These are phyloP conservation scores for Lethenteron reissneri DNA, from an alignment of 2,113 vertebrate genomes.

Conservation along the genomic window DNA sequence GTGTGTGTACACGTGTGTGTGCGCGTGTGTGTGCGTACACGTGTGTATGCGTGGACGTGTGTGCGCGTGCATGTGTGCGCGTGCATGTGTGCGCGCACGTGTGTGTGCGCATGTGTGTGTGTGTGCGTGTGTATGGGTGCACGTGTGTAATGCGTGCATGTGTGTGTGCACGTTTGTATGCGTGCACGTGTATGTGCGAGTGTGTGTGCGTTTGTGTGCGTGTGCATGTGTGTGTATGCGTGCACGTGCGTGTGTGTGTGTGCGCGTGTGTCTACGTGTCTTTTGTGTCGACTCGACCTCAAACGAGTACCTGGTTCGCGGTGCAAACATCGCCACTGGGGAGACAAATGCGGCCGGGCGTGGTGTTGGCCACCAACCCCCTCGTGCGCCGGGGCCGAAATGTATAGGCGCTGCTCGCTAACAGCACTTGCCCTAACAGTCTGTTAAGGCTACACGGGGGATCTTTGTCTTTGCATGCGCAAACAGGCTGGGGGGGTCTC, in stretches of 20 bases:
- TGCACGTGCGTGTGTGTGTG: background rate
- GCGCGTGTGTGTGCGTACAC: background rate
- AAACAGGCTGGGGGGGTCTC: too few species aligned
- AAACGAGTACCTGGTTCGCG: too few species aligned
- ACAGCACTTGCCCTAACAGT: too few species aligned
- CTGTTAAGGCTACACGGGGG: too few species aligned
- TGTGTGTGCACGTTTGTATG: background rate
- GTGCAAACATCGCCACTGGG: too few species aligned
- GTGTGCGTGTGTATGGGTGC: background rate
- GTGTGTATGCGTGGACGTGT: background rate
- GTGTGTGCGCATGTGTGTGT: background rate
- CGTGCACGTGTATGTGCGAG: background rate
- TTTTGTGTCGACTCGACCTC: background rate
- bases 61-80: background rate
- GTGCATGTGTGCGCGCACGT: background rate
- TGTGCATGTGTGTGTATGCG: background rate
- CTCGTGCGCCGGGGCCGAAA: too few species aligned
- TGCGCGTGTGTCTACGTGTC: background rate
- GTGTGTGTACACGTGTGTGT: background rate
- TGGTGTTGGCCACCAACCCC: too few species aligned
- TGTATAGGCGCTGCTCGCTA: too few species aligned
- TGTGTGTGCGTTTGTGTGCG: background rate
- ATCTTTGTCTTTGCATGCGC: too few species aligned
- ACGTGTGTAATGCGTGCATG: background rate
- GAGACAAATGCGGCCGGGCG: too few species aligned